Evolutionary conservation across 2,113 vertebrate species (phyloP), one percentile per base, ranked within the genome.

Genomic region (Lepus timidus): DNA sequence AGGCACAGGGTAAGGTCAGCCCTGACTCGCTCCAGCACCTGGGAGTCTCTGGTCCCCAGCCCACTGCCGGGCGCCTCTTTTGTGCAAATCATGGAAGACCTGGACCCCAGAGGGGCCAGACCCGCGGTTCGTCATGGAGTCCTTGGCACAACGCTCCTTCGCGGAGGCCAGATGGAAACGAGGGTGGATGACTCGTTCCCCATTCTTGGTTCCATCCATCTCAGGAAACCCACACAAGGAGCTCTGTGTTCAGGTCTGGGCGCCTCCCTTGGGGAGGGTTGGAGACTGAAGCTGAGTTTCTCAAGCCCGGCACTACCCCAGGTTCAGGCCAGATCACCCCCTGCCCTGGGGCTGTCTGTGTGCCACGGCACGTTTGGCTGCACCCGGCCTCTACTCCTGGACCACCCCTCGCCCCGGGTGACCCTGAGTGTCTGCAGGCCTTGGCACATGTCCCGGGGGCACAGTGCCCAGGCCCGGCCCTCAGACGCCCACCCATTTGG

Each of bases 151-250:
- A 58, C 20, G n/a, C 49, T 44, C 44, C 20, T 33, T 81, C 58
- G 22, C 39, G 36, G 52, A n/a, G 9, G 44, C 64, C 90, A 82
- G 16, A 6, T 23, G 81, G 79, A 83, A 52, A 29, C 0, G 3
- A 52, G 75, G 13, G 3, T 52, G 71, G 64, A 25, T 1, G 61
- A 29, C 23, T 70, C 33, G 9, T 17, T 25, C 3, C 78, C 64
- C 14, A 17, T 4, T 33, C 51, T 31, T 10, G 1, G 4, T 44
- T 58, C 64, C 65, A 23, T 3, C 36, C 73, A 51, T 27, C 79
- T 25, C 67, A 58, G 70, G 70, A 94, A 86, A 64, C 44, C 49
- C 91, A 93, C 88, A 90, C 76, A 75, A 90, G 85, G n/a, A 25
- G 23, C 11, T 67, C 85, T 85, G 71, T 80, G 70, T 70, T 82